Evolutionary conservation across 1,140 invertebrate genomes (phyloP), one percentile per base, ranked within the genome.

Genomic region (Hyphantria cunea): DNA sequence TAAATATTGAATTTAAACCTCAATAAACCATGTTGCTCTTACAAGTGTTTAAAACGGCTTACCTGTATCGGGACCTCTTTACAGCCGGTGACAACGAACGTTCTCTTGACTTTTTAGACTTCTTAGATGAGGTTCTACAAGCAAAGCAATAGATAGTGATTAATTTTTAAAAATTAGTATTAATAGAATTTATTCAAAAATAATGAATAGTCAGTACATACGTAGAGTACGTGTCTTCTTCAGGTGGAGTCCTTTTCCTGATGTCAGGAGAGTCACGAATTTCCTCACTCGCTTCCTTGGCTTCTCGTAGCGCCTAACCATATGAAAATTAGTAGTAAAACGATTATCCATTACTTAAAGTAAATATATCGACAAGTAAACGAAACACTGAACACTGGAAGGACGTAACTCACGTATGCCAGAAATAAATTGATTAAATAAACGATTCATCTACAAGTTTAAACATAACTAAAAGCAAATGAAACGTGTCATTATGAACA

Each of bases 51-150:
- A 25, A 5, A 25, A 25, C 5, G 5, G 5, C 17, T 69, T 68
- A 90, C 88, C 65, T 70, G 53, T 91, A 76, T 44, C 90, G 68
- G 0, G 81, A 83, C 37, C 82, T 68, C 51, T 91, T 91, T 14
- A 74, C 75, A 17, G 89, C 87, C 11, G 90, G 90, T 11, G 90
- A 92, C 13, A 86, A 49, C n/a, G 89, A 84, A 0, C 78, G 74
- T 53, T 91, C 90, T 25, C 87, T 78, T 0, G 89, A 91, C 66
- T 89, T 90, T 69, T 92, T 92, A 0, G 89, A 90, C 60, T 91
- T 91, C 68, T 83, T 89, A 4, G 85, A 86, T 12, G 80, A 82
- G 7, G 68, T 71, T 45, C 76, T 84, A 51, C 13, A 80, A 72
- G 49, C 6, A 32, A 62, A 51, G 17, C 17, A 25, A 25, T 25